A percentile compares a stretch with the other conserved stretches of the same genome.
These are phyloP conservation scores for Zophobas atratus DNA, from an alignment of 1,140 invertebrate species.

Conservation along the genomic window DNA sequence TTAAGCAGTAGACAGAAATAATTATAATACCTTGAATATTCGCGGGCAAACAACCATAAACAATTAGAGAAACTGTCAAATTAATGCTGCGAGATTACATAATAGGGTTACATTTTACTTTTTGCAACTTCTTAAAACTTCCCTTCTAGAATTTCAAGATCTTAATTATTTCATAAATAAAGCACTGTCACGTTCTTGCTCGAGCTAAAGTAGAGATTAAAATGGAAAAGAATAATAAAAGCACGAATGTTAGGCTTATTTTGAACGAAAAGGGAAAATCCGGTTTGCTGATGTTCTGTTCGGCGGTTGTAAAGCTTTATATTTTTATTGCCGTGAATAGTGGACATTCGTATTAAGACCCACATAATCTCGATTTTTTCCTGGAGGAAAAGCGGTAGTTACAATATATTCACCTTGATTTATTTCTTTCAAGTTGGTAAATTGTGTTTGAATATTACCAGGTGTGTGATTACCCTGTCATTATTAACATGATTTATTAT, in stretches of 20 bases:
- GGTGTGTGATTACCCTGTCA: too few relatives aligned
- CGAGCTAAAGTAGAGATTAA: conserved; percentile 27
- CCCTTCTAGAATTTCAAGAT: conserved; percentile 25
- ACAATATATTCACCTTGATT: too few relatives aligned
- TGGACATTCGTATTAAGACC: too few relatives aligned
- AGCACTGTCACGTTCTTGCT: conserved; percentile 32
- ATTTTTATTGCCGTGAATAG: neutral
- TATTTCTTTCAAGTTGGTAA: too few relatives aligned
- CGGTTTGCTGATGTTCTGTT: conserved; percentile 1
- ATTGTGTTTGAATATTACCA: too few relatives aligned
- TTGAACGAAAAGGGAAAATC: neutral
- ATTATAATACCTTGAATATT: conserved; percentile 33
- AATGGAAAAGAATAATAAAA: conserved; percentile 21
- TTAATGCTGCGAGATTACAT: conserved; percentile 26
- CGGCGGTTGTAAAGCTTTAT: neutral
- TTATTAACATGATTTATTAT: too few relatives aligned
- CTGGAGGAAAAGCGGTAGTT: too few relatives aligned
- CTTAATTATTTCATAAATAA: conserved; percentile 43
- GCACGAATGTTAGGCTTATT: conserved; percentile 19
- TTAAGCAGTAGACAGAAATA: conserved; percentile 30
- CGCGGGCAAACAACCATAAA: conserved; percentile 27
- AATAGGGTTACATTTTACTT: conserved; percentile 42
- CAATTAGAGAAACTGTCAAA: conserved; percentile 42
- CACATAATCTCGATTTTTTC: too few relatives aligned
- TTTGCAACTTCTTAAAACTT: conserved; percentile 30